Evolutionary conservation across 2,113 vertebrate species (phyloP), one percentile per base, ranked within the genome.

Genomic region (Scomber colias): DNA sequence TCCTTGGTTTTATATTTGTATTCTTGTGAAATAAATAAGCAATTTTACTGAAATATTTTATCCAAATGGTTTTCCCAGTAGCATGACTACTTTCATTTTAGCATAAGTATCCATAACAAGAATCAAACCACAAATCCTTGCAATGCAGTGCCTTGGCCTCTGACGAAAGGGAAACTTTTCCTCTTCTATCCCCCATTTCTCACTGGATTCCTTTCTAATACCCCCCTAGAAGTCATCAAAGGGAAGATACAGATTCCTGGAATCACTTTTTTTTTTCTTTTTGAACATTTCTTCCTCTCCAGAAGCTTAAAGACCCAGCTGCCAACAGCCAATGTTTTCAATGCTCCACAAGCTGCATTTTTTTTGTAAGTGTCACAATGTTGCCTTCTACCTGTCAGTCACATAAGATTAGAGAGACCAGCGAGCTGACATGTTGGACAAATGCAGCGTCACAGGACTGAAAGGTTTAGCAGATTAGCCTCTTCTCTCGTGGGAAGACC

Each of bases 391-490:
- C 63, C 64, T 83, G 90, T 90, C 91, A 88, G 66, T 92, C 87
- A 86, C 16, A 12, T 24, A 66, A 84, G 81, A 89, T 91, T 84
- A 89, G 77, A 86, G 77, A 48, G 66, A 83, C 68, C 75, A 1
- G 74, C 15, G 16, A 76, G 66, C 82, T 88, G 90, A 91, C 89
- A 87, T 89, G 85, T 87, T 76, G 88, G 86, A 85, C 91, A 90
- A 88, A 89, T 69, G 51, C 71, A 50, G 64, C 62, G 35, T 90
- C 85, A 54, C 62, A 65, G 63, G 46, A 76, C 78, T 87, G 85
- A 90, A 87, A 84, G 87, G 71, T 93, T 84, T 65, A 76, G 81
- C 70, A 87, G 90, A 90, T 90, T 88, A 88, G 87, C 65, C 75
- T 79, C 77, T 70, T 72, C 75, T 81, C 77, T 66, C 27, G 10